Evolutionary conservation across 1,140 invertebrate genomes (phyloP), one percentile per base, ranked within the genome.

Genomic region (Diprion similis): DNA sequence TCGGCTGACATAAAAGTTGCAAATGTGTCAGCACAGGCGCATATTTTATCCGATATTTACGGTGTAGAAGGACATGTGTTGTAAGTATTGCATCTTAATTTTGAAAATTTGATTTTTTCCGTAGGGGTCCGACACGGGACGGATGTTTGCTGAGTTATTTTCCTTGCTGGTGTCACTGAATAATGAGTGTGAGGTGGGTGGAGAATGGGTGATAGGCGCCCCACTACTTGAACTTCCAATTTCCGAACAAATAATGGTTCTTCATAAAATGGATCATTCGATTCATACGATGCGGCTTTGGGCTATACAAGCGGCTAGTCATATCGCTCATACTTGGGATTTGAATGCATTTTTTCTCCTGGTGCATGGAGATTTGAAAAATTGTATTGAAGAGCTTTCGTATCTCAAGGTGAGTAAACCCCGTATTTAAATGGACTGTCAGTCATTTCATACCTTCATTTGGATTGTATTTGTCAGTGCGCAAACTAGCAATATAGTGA

Each of bases 191-290:
- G 92, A 94, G 83, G 89, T 91, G 0, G 91, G 92, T 0, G 91
- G 90, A 74, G 91, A 92, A 72, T 92, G 91, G 87, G 90, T 92
- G 18, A 80, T 91, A 68, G 91, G 91, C 1, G 91, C 91, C 1
- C 91, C 91, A 0, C 80, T 93, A 13, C 92, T 93, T 74, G 91
- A 95, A 77, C 79, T 95, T 67, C 93, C 94, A 0, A 87, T 95
- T 8, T 92, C 94, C 0, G 94, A 95, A 80, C 94, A 95, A 85
- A 95, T 95, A 81, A 92, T 94, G 6, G 90, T 95, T 59, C 86
- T 95, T 7, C 94, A 95, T 82, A 89, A 94, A 80, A 86, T 95
- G 91, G 93, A 94, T 86, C 93, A 94, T 79, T 93, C 94, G 0
- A 89, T 95, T 11, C 94, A 95, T 79, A 94, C 92, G 0, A 92